Evolutionary conservation across 2,113 vertebrate species (phyloP), one percentile per base, ranked within the genome.

Genomic region (Rhinolophus sinicus): DNA sequence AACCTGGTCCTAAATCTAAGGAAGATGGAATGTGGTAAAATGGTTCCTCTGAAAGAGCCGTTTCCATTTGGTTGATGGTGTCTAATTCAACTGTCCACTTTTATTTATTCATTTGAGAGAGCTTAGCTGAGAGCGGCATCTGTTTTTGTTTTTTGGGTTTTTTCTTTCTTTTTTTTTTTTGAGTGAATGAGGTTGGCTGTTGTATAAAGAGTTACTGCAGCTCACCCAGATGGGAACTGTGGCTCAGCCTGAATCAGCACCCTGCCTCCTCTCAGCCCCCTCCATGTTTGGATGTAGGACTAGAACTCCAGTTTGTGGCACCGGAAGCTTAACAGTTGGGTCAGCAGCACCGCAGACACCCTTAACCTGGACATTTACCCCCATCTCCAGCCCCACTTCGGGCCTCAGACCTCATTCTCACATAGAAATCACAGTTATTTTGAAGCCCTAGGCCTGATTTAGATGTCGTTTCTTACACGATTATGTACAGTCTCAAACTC

Each of bases 181-280:
- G n/a, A 18, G 30, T 82, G 52, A 54, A 16, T 16, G 80, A 77
- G 50, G 38, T 33, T 91, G 82, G 76, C 50, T 65, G 22, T 77
- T 92, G 62, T 85, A 12, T 65, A 35, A 62, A 58, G 50, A 73
- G 91, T 96, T 94, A 92, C 26, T 24, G 22, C 84, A 65, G 81
- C 70, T 94, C 69, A 88, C 88, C 52, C 84, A 64, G 88, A 84
- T 88, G 78, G 82, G 94, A 95, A 95, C 12, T 8, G 5, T 83
- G 78, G 62, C 65, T 94, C 77, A 67, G 73, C 47, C 76, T 67
- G 58, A 78, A 62, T 81, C 33, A 88, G 21, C 56, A 15, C 67
- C 33, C 26, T 75, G 18, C 11, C 40, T 60, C 30, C 19, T 80
- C 70, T 73, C 38, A 50, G 47, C 19, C 33, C 21, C 3, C 33